Percentiles rank a stretch among this genome's conserved stretches.
phyloP scores from a whole-genome alignment of 2,113 vertebrate genomes.

The Crocuta crocuta region DNA sequence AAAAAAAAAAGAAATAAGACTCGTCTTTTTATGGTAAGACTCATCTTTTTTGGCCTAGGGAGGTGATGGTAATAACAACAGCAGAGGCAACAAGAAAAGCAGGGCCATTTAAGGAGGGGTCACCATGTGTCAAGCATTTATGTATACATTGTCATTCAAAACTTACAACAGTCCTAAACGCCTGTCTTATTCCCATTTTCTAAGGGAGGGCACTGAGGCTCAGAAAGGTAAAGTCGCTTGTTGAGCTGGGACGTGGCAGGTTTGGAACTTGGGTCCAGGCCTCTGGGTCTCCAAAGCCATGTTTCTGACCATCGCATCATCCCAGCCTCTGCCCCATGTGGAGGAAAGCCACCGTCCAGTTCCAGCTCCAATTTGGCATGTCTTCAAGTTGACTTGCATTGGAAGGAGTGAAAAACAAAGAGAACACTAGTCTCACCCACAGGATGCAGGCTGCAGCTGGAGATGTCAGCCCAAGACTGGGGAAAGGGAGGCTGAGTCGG shows the following conservation, averaged over 20 bases:
- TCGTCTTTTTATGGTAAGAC: background rate
- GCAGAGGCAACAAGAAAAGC: background rate
- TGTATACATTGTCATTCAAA: background rate
- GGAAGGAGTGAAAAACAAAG: background rate
- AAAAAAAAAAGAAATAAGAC: slow-evolving; percentile 6
- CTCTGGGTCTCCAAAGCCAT: background rate
- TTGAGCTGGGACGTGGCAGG: background rate
- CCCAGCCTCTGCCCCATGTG: background rate
- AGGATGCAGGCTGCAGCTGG: background rate
- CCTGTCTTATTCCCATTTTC: background rate
- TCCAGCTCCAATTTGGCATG: background rate
- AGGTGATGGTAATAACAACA: background rate
- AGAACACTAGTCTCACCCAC: background rate
- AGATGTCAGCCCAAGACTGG: background rate
- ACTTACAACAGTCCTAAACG: background rate
- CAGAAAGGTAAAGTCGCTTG: background rate
- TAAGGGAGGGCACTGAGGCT: background rate
- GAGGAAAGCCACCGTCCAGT: background rate
- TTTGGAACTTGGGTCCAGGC: background rate
- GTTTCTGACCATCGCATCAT: background rate
- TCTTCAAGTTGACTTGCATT: background rate
- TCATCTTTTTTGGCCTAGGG: background rate
- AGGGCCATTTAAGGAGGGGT: background rate
- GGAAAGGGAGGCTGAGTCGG: background rate
- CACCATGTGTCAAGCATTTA: background rate